phyloP scores from a whole-genome alignment of 2,888 invertebrate genomes.

The Drosophila setosimentum region DNA sequence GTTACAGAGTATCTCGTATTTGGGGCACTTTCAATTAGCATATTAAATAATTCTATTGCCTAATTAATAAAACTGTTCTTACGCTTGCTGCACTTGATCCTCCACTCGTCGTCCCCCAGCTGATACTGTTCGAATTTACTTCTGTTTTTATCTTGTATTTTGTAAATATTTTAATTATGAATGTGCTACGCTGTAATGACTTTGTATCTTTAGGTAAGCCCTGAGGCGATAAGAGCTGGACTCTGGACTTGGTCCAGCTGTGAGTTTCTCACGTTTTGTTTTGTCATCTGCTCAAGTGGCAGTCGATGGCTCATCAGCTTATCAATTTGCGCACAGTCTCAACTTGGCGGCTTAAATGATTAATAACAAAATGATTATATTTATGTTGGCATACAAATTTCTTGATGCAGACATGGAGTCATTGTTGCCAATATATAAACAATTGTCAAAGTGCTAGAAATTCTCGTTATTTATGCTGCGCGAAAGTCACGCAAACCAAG shows the following conservation, averaged over 20 bases:
- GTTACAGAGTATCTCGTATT: slow-evolving; percentile 5
- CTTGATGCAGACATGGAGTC: slow-evolving; percentile 24
- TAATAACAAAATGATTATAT: slow-evolving; percentile 63
- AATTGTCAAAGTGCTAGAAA: slow-evolving; percentile 49
- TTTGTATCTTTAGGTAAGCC: slow-evolving; percentile 64
- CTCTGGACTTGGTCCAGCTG: slow-evolving; percentile 51
- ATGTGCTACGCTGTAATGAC: slow-evolving; percentile 68
- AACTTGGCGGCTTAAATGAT: slow-evolving; percentile 64
- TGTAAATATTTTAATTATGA: slow-evolving; percentile 74
- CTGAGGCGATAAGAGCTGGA: slow-evolving; percentile 11
- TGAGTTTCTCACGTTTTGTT: slow-evolving; percentile 58
- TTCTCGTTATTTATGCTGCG: slow-evolving; percentile 16
- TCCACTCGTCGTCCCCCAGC: background rate
- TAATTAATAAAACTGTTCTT: slow-evolving; percentile 59
- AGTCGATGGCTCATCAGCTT: slow-evolving; percentile 30
- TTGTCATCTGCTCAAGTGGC: slow-evolving; percentile 31
- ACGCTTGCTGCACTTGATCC: slow-evolving; percentile 46
- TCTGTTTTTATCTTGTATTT: slow-evolving; percentile 9
- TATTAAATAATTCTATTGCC: slow-evolving; percentile 16
- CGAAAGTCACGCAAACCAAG: slow-evolving; percentile 43
- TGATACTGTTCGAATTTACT: background rate
- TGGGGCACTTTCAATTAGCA: background rate
- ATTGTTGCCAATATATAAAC: slow-evolving; percentile 50
- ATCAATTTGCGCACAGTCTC: slow-evolving; percentile 38
- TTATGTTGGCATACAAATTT: slow-evolving; percentile 57